A percentile compares a stretch with the other conserved stretches of the same genome.
These are phyloP conservation scores for Sepioteuthis lessoniana DNA, from an alignment of 2,888 invertebrate species.

Conservation along the genomic window DNA sequence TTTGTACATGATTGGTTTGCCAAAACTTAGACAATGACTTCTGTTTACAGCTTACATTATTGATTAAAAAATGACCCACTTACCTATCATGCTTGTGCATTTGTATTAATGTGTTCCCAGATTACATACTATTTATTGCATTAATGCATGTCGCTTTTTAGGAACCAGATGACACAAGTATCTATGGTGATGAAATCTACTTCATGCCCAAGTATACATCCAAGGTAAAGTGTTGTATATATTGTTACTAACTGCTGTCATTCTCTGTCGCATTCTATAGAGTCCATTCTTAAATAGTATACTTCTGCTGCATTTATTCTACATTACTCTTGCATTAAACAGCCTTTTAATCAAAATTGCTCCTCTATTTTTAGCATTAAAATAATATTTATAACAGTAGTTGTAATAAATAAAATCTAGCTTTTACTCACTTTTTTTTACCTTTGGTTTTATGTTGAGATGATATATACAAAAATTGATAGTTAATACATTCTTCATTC, in stretches of 20 bases:
- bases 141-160: constrained; percentile 57
- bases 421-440: not conserved
- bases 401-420: not conserved
- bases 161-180: constrained; percentile 69
- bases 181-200: constrained; percentile 77
- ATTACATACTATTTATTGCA: constrained; percentile 21
- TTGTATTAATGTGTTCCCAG: constrained; percentile 21
- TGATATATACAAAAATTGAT: not conserved
- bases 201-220: constrained; percentile 86
- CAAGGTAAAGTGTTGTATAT: constrained; percentile 77
- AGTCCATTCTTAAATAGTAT: constrained; percentile 45
- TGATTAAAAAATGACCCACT: not conserved
- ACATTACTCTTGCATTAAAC: constrained; percentile 33
- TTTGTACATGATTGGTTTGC: not conserved
- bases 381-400: not conserved
- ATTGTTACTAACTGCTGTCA: not conserved
- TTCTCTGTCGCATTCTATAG: constrained; percentile 40
- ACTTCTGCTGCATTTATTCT: not conserved
- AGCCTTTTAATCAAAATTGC: not conserved
- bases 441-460: not conserved
- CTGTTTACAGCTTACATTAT: not conserved
- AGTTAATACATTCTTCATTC: not conserved
- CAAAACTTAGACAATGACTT: not conserved
- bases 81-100: not conserved
- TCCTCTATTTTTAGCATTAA: not conserved